Base-by-base conservation (phyloP, 2,797 vertebrate species). In the Gambelia wislizenii region DNA sequence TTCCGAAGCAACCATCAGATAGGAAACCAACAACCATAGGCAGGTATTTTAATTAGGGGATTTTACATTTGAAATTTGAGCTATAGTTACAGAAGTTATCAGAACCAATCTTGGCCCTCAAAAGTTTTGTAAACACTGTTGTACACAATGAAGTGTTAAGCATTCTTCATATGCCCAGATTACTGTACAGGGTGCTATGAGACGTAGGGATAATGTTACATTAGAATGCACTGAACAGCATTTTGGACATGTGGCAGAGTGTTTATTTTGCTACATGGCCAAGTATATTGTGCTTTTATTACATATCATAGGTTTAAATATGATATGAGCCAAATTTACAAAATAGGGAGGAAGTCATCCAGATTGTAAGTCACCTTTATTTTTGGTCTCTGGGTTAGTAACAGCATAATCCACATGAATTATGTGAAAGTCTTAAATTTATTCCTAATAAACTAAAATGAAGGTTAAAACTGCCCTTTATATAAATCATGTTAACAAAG, bases 311-410 rank as follows among this genome's bases (percentile, higher is more conserved):
- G 33, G n/a, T 14, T 64, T 74, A 64, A 89, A 82, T 39, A 42
- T 36, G 54, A 67, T 14, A 44, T 67, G 47, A 89, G 36, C 56
- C 89, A 76, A 64, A 89, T 59, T 89, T 77, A 42, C 36, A 89
- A 25, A 89, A 12, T n/a, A 67, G 18, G 77, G 54, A 75, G 47
- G 56, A 56, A 67, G n/a, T 82, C 8, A 52, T 85, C 76, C n/a
- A 86, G 44, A 80, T 80, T 67, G 27, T 18, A 89, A 30, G 18
- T 80, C 30, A 20, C 76, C 72, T 52, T 76, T 30, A 64, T 86
- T 83, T 82, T 39, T 82, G 14, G 4, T 54, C n/a, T 76, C 12
- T 25, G 14, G 42, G 33, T 64, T 67, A 61, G 47, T 75, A 61
- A 64, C 36, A 59, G 30, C 59, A 25, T 72, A 54, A 36, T 49